Conservation (phyloP, 64 coral and sea anemone species). For the Stylophora pistillata region DNA sequence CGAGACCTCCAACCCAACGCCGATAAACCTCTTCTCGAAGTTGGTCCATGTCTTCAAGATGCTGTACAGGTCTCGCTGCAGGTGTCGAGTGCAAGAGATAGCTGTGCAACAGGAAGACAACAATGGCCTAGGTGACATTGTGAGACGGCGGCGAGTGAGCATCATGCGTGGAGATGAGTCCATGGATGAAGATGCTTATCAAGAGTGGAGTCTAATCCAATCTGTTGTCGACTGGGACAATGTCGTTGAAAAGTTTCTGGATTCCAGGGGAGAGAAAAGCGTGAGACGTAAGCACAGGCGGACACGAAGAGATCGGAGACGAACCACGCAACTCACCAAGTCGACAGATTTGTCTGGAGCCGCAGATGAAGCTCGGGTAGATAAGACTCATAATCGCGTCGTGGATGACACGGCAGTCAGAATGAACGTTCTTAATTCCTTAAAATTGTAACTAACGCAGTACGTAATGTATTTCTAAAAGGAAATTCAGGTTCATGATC, state of each 20-base stretch:
- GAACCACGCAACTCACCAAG: not conserved
- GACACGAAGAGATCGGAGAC: not conserved
- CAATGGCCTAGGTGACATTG: not conserved
- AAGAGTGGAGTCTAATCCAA: slow-evolving; percentile 25
- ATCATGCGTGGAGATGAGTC: not conserved
- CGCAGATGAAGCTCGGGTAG: not conserved
- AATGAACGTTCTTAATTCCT: slow-evolving; percentile 54
- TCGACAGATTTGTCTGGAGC: not conserved
- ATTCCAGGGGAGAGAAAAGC: slow-evolving; percentile 33
- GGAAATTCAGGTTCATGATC: not conserved
- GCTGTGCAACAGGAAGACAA: not conserved
- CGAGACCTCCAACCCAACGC: slow-evolving; percentile 68
- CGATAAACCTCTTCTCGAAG: slow-evolving; percentile 85
- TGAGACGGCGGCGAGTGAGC: not conserved
- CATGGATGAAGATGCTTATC: not conserved
- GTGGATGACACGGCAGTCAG: slow-evolving; percentile 11
- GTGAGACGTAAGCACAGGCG: not conserved
- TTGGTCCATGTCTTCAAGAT: slow-evolving; percentile 57
- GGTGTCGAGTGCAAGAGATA: slow-evolving; percentile 19
- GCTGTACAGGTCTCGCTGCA: slow-evolving; percentile 33
- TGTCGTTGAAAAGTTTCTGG: slow-evolving; percentile 63
- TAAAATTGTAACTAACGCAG: slow-evolving; percentile 16
- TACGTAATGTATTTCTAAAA: not conserved
- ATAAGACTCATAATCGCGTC: not conserved
- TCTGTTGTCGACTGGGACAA: slow-evolving; percentile 55